These are phyloP conservation scores for Denticeps clupeoides DNA, from an alignment of 2,797 vertebrate genomes.

Conservation along the genomic window DNA sequence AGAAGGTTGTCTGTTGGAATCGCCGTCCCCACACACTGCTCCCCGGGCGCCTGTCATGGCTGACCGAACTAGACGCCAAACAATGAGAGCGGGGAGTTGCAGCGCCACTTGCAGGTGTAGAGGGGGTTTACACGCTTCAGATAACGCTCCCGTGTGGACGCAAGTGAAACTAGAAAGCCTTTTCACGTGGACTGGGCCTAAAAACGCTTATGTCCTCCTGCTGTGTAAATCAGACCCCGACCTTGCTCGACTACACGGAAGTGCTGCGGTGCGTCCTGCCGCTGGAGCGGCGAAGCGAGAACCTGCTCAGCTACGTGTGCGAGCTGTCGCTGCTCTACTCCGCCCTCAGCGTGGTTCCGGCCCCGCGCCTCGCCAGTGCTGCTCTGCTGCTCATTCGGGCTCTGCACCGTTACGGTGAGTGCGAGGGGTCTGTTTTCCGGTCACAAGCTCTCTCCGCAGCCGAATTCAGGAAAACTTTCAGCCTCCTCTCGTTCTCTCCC, in stretches of 20 bases:
- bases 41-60: no score
- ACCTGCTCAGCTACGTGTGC: constrained; percentile 86
- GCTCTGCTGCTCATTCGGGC: constrained; percentile 75
- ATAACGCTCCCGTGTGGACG: no score
- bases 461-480: no score
- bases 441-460: not conserved
- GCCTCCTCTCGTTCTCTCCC: not conserved
- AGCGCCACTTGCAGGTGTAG: no score
- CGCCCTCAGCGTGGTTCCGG: constrained; percentile 59
- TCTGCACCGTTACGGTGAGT: constrained; percentile 74
- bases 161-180: no score
- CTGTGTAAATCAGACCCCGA: constrained; percentile 67
- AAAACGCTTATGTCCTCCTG: not conserved
- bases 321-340: constrained; percentile 86
- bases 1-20: no score
- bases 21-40: no score
- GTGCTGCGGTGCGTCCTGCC: constrained; percentile 69
- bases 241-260: constrained; percentile 83
- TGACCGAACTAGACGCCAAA: no score
- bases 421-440: not conserved
- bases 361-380: constrained; percentile 72
- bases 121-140: no score
- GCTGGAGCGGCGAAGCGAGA: constrained; percentile 61
- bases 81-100: no score
- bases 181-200: no score